Evolutionary conservation across 2,888 invertebrate genomes (phyloP).

Genomic region (Germaria angustata): DNA sequence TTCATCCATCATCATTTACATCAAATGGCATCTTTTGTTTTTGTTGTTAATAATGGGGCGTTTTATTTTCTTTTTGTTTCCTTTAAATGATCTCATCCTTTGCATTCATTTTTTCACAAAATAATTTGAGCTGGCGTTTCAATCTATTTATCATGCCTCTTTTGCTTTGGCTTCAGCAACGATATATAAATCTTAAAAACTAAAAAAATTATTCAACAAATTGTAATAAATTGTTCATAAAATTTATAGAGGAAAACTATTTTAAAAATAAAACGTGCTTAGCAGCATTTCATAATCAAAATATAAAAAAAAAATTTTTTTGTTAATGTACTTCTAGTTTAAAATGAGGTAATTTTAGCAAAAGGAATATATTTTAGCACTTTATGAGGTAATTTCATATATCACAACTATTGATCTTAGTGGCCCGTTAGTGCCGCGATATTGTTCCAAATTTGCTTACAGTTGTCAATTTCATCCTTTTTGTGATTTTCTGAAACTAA

Average conservation of each 20-base stretch:
- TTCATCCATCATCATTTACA: constrained; percentile 53
- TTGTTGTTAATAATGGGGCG: constrained; percentile 51
- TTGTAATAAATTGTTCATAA: constrained; percentile 74
- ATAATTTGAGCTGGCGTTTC: constrained; percentile 68
- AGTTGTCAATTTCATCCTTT: too few species aligned
- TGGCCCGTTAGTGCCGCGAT: too few species aligned
- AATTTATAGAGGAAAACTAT: constrained; percentile 24
- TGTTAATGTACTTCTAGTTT: too few species aligned
- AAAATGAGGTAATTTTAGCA: too few species aligned
- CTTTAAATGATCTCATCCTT: not conserved
- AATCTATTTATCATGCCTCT: not conserved
- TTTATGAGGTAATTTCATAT: too few species aligned
- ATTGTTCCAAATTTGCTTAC: too few species aligned
- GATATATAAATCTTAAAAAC: constrained; percentile 15
- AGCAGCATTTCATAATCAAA: not conserved
- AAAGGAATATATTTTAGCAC: too few species aligned
- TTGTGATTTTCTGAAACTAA: too few species aligned
- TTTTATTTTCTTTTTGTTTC: constrained; percentile 23
- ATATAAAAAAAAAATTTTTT: too few species aligned
- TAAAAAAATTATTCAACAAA: constrained; percentile 69
- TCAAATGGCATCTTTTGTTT: constrained; percentile 51
- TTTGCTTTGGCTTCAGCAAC: constrained; percentile 17
- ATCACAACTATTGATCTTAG: too few species aligned
- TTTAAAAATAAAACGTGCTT: constrained; percentile 47
- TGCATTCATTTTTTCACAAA: not conserved